Evolutionary conservation across 2,113 vertebrate species (phyloP).

Genomic region (Nycticryphes semicollaris): DNA sequence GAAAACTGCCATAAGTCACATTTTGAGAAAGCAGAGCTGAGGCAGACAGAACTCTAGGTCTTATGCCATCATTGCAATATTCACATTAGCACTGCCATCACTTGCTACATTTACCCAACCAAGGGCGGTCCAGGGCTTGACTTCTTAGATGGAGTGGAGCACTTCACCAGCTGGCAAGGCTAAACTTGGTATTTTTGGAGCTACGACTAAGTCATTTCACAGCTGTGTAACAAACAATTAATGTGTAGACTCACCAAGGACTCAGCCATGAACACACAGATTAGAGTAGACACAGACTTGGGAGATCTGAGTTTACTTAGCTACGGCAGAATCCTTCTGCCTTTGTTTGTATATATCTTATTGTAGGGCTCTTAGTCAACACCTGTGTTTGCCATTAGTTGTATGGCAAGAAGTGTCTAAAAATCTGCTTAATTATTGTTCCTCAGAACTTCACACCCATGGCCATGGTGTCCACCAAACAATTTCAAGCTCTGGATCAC

Average conservation of each 20-base stretch:
- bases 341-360: neutral
- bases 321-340: neutral
- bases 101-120: neutral
- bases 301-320: neutral
- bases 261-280: neutral
- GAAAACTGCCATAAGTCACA: neutral
- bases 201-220: neutral
- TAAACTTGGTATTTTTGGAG: neutral
- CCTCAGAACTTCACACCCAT: neutral
- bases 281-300: neutral
- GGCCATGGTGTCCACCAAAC: neutral
- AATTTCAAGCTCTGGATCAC: neutral
- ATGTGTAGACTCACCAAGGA: neutral
- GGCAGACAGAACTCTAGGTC: neutral
- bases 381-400: neutral
- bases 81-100: neutral
- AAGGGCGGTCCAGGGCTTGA: neutral
- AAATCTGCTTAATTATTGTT: neutral
- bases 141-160: neutral
- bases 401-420: neutral
- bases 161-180: neutral
- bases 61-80: neutral
- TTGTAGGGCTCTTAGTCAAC: neutral
- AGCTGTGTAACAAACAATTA: neutral
- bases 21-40: neutral